phyloP scores from a whole-genome alignment of 1,140 invertebrate genomes.

The Drosophila orena region DNA sequence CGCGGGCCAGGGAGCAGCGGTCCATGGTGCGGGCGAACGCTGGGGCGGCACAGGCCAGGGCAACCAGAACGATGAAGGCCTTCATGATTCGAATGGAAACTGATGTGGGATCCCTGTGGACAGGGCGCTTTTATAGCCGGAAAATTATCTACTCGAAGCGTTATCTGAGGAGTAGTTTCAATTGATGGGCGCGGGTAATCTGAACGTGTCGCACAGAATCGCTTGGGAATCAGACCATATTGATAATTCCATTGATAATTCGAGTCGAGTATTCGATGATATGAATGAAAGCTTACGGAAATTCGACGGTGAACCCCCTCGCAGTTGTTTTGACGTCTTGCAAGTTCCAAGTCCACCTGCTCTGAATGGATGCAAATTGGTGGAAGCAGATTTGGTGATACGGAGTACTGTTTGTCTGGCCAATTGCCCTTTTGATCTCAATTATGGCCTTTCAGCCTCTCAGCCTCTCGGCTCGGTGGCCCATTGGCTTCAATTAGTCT shows the following conservation, averaged over 20 bases:
- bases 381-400: slow-evolving; percentile 9
- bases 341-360: slow-evolving; percentile 19
- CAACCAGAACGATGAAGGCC: slow-evolving; percentile 56
- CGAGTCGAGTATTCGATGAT: slow-evolving; percentile 26
- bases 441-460: slow-evolving; percentile 24
- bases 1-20: slow-evolving; percentile 78
- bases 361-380: slow-evolving; percentile 20
- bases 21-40: slow-evolving; percentile 67
- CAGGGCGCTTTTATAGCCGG: slow-evolving; percentile 44
- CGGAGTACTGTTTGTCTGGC: slow-evolving; percentile 34
- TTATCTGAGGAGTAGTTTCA: slow-evolving; percentile 49
- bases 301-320: slow-evolving; percentile 19
- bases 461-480: slow-evolving; percentile 11
- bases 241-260: slow-evolving; percentile 48
- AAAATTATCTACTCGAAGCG: slow-evolving; percentile 28
- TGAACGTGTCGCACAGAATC: slow-evolving; percentile 12
- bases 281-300: slow-evolving; percentile 38
- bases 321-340: slow-evolving; percentile 1
- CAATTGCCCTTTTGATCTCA: slow-evolving; percentile 52
- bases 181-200: slow-evolving; percentile 17
- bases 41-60: slow-evolving; percentile 58
- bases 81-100: slow-evolving; percentile 50
- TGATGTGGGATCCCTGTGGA: slow-evolving; percentile 31
- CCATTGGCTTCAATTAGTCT: slow-evolving; percentile 55
- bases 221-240: slow-evolving; percentile 40